Base-by-base conservation (phyloP, 2,113 vertebrate genomes). In the Turdus rufiventris region DNA sequence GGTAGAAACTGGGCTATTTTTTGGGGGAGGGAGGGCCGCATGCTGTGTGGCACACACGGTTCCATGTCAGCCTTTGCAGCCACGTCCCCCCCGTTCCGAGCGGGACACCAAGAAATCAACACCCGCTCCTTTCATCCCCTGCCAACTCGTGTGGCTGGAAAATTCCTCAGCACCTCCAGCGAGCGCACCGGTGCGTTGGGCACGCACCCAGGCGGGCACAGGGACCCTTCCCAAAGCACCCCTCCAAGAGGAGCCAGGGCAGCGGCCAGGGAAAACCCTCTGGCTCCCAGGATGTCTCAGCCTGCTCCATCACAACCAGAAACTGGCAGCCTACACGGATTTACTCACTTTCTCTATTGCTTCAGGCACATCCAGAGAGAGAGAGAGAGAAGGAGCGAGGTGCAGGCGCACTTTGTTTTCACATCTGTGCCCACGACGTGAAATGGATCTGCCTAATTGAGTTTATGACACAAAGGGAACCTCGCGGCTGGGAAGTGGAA, bases 401-500 rank as follows among this genome's bases (percentile, higher is more conserved):
- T 79, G 62, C 4, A 18, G 2, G 6, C 14, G 0, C 80, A 91
- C 93, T 96, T 95, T 95, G 93, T 86, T 83, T 96, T 91, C 80
- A 85, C 94, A 95, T 95, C 96, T 95, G 97, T 89, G 96, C 86
- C 76, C 71, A 5, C 24, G 72, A 84, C 56, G 93, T 76, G 88
- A 96, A 97, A 97, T 91, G 91, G 62, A 40, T 82, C 75, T 15
- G 58, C 97, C 89, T 98, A 97, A 97, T 89, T 97, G 97, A 97
- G 96, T 97, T 97, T 95, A 67, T 25, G 91, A 51, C 96, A 97
- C 97, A 98, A 98, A 98, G 93, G 97, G 85, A 97, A 94, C 77
- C 96, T 97, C 65, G 24, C 51, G 94, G 94, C 95, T 77, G 96
- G 93, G 88, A 97, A 97, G 97, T 94, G 82, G 93, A 97, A 97